Conservation (phyloP, 1,140 invertebrate species). For the Cotesia chilonis region DNA sequence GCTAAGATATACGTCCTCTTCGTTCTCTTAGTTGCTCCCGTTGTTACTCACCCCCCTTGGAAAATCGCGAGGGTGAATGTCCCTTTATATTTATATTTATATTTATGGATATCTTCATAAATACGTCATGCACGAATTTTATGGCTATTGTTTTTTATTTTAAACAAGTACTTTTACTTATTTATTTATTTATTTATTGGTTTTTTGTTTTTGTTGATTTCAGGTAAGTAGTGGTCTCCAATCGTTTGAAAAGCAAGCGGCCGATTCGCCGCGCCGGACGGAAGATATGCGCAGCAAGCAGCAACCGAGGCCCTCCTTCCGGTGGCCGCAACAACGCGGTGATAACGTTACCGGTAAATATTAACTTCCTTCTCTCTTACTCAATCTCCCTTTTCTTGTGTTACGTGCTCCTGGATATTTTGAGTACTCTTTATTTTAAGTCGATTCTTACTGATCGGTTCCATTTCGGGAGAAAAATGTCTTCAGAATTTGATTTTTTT, state of each 20-base stretch:
- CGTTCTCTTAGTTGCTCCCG: conserved; percentile 41
- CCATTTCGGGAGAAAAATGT: too few relatives aligned
- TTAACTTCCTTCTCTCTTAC: conserved; percentile 29
- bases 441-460: too few relatives aligned
- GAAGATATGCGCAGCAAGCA: conserved; percentile 67
- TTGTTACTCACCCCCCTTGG: not conserved
- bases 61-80: conserved; percentile 2
- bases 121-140: too few relatives aligned
- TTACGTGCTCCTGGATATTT: too few relatives aligned
- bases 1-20: conserved; percentile 57
- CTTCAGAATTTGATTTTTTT: too few relatives aligned
- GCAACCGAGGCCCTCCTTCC: conserved; percentile 66
- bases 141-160: not conserved
- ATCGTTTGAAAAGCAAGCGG: conserved; percentile 60
- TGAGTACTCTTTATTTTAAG: too few relatives aligned
- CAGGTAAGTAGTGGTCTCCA: conserved; percentile 66
- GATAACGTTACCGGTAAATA: conserved; percentile 67
- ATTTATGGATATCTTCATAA: not conserved
- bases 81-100: not conserved
- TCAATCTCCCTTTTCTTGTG: too few relatives aligned
- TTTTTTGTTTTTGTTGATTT: conserved; percentile 50
- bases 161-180: not conserved
- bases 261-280: conserved; percentile 58
- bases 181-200: conserved; percentile 4
- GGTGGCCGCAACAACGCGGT: conserved; percentile 65